Base-by-base conservation (phyloP, 2,888 invertebrate genomes). In the Thalpophila matura region DNA sequence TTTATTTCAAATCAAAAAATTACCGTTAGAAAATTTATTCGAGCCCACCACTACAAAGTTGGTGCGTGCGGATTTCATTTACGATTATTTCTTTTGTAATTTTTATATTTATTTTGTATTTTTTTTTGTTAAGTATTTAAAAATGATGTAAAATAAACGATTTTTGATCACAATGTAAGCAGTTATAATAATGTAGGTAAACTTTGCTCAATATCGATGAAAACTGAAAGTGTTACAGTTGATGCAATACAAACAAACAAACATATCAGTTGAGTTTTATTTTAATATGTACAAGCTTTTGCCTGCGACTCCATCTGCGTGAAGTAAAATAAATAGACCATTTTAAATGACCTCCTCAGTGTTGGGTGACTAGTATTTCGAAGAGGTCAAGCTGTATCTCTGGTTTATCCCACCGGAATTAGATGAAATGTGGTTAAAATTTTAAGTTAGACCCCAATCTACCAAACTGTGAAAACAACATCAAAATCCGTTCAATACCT, bases 221-320 rank as follows among this genome's bases (percentile, higher is more conserved):
- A 92, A 92, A 94, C 93, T 93, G 93, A 94, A 93, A 91, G 91
- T 94, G 95, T 94, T 94, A 95, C 94, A 94, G 93, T 94, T 94
- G 92, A 94, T 90, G 94, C 94, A 94, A 94, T 95, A 94, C 94
- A 95, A 94, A 92, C 89, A 92, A 93, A 94, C 92, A 94, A 94
- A 94, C 90, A 90, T 84, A 89, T 4, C 2, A 89, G 55, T 93
- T 91, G 93, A 76, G 88, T 94, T 94, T 95, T 91, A 94, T 94
- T 94, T 92, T 70, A 26, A 53, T 62, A 7, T 10, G 27, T 43
- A 6, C 6, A 9, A 29, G 22, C n/a, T n/a, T n/a, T n/a, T n/a
- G n/a, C n/a, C n/a, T n/a, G n/a, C n/a, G n/a, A n/a, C n/a, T n/a
- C n/a, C n/a, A n/a, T n/a, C n/a, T n/a, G n/a, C n/a, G n/a, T n/a